Evolutionary conservation across 2,888 invertebrate genomes (phyloP).

Genomic region (Yponomeuta cagnagella): DNA sequence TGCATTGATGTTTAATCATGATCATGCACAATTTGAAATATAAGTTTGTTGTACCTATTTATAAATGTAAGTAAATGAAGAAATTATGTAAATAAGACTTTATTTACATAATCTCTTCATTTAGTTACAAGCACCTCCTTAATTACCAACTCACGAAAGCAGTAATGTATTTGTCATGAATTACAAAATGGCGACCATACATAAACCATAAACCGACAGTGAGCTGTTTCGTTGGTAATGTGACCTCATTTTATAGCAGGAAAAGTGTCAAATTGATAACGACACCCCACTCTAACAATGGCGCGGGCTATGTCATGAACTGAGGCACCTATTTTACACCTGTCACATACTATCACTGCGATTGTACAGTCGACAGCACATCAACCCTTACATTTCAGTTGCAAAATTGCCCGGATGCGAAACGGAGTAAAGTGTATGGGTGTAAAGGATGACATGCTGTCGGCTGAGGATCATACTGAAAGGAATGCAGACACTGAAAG

Average conservation of each 20-base stretch:
- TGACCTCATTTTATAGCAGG: slow-evolving; percentile 72
- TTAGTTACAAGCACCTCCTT: not conserved
- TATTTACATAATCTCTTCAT: not conserved
- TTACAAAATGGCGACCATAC: not conserved
- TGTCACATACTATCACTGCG: no score
- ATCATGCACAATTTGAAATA: not conserved
- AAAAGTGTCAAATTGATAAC: slow-evolving; percentile 69
- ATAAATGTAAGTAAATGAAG: not conserved
- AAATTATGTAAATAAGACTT: not conserved
- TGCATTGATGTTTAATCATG: not conserved
- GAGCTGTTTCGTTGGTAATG: slow-evolving; percentile 43
- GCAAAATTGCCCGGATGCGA: no score
- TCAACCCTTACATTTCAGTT: no score
- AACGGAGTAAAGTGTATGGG: no score
- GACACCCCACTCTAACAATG: slow-evolving; percentile 26
- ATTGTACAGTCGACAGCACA: no score
- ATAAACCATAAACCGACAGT: not conserved
- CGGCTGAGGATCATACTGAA: no score
- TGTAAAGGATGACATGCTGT: no score
- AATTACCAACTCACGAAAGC: not conserved
- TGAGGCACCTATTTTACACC: no score
- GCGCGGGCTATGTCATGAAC: slow-evolving; percentile 36
- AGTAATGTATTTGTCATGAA: not conserved
- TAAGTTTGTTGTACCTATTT: not conserved
- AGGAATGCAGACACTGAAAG: no score